Percentiles rank a stretch among this genome's conserved stretches.
phyloP scores from a whole-genome alignment of 2,797 vertebrate species.

The Triplophysa yarkandensis region DNA sequence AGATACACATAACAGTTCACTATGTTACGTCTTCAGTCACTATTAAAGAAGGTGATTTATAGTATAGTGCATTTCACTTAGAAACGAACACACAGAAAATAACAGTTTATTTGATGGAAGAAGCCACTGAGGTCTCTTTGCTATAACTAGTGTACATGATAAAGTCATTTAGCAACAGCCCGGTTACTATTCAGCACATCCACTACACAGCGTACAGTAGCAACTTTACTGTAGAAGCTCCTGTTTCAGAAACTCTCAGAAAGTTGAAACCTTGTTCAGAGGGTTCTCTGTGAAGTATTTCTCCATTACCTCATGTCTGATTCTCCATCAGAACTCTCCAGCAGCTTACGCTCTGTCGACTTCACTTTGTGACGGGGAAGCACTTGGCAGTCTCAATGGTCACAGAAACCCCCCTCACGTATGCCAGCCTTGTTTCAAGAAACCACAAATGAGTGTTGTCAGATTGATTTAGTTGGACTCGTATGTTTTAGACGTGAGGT shows the following conservation, averaged over 20 bases:
- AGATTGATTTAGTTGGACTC: background rate
- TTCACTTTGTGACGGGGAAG: conserved; percentile 1
- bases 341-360: background rate
- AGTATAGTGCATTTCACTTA: no score
- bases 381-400: background rate
- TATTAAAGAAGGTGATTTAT: no score
- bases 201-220: no score
- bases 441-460: background rate
- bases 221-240: background rate
- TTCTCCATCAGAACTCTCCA: background rate
- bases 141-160: no score
- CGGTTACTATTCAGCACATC: no score
- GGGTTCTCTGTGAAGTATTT: background rate
- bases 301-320: background rate
- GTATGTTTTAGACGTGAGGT: background rate
- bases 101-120: no score
- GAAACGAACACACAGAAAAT: no score
- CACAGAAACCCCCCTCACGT: background rate
- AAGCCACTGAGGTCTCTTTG: no score
- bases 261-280: background rate
- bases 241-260: no score
- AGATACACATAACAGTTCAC: no score
- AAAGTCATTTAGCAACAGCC: no score
- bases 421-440: conserved; percentile 11
- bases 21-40: no score